Evolutionary conservation across 2,888 invertebrate species (phyloP), one percentile per base, ranked within the genome.

Genomic region (Neoitamus cyanurus): DNA sequence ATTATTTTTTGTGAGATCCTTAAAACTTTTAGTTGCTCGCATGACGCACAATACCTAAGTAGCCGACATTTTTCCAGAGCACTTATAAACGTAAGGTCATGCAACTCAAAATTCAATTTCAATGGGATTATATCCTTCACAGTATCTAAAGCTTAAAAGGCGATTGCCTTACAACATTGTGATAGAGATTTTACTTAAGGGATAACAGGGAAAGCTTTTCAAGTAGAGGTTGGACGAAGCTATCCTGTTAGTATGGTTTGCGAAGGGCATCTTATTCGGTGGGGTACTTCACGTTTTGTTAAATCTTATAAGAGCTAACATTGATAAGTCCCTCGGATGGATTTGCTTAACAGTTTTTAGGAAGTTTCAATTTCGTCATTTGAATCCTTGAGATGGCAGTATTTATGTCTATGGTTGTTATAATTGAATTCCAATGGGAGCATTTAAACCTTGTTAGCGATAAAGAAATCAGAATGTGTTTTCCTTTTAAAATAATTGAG

Each of bases 91-190:
- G 77, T 13, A 28, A 42, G 46, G 77, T 77, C 46, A 77, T 77
- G 46, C 77, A 77, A 77, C 77, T 77, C 77, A 46, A 73, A 73
- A 46, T 77, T 77, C 77, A 77, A 77, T 77, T 77, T 77, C 77
- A 77, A 46, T 77, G 77, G 77, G 77, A 77, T 77, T 77, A 46
- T 46, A 73, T 77, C 46, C 77, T 46, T 77, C 28, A 77, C 77
- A 77, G 42, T 77, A 77, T 77, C 46, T 77, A 42, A 77, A 77
- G 77, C 77, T 77, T 77, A 28, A 77, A 77, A 73, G 73, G 73
- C 73, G 73, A 73, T 73, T 73, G 36, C 73, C 36, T 73, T 73
- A 73, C 73, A 34, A 73, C 73, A 73, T 73, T 73, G 73, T 73
- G 73, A 15, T 73, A 73, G 73, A 73, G 73, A 73, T 73, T 73